Evolutionary conservation across 2,113 vertebrate species (phyloP).

Genomic region (Diglossa brunneiventris): DNA sequence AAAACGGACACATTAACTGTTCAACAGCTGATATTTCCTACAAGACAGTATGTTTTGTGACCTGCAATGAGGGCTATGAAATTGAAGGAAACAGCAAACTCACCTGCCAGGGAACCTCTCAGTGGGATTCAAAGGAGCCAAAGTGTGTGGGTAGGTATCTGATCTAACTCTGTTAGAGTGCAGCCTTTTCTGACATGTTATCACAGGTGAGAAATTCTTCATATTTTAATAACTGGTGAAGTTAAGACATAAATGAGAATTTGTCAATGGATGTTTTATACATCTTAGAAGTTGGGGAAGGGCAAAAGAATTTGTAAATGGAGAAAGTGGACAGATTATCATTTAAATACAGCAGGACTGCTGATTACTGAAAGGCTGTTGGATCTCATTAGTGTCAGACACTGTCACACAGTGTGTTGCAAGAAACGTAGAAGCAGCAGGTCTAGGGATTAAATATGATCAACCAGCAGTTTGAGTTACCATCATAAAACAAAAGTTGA

Average conservation of each 20-base stretch:
- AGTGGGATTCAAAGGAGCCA: constrained; percentile 88
- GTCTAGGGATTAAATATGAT: neutral
- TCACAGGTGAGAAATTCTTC: neutral
- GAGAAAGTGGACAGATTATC: neutral
- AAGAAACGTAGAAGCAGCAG: neutral
- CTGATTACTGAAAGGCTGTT: neutral
- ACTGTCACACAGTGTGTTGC: neutral
- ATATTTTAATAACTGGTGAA: neutral
- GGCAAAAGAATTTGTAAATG: neutral
- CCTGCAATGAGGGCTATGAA: constrained; percentile 86
- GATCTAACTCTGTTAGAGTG: neutral
- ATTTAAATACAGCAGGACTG: neutral
- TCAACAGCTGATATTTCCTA: constrained; percentile 73
- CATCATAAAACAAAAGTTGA: neutral
- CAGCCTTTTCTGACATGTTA: neutral
- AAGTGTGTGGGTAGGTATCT: constrained; percentile 90
- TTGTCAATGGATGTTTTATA: neutral
- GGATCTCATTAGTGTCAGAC: neutral
- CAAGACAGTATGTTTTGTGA: constrained; percentile 81
- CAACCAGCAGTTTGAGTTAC: neutral
- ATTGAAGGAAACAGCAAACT: constrained; percentile 84
- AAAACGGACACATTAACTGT: constrained; percentile 85
- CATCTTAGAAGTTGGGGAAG: neutral
- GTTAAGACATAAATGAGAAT: neutral
- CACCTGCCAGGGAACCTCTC: constrained; percentile 84